Evolutionary conservation across 2,113 vertebrate species (phyloP), one percentile per base, ranked within the genome.

Genomic region (Rhynchomys soricoides): DNA sequence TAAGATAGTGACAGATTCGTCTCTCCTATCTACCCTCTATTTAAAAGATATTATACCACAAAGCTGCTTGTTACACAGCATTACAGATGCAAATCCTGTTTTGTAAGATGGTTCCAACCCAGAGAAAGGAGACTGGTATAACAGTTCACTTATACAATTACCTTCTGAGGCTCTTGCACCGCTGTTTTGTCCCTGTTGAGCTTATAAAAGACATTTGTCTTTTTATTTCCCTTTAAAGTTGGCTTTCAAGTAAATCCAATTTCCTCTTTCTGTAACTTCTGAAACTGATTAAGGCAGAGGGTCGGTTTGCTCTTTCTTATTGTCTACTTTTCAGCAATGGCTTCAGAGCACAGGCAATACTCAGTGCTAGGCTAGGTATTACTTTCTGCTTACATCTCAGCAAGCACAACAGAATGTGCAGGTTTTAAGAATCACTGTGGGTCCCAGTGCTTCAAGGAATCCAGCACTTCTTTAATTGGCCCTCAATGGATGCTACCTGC

Each of bases 151-250:
- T 75, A 68, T 1, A 94, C 86, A 89, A 75, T 96, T 95, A 79
- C 94, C 95, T 95, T 95, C 78, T 92, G 82, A 71, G 78, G 78
- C 86, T 74, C 50, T 87, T 83, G 68, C 45, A 16, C n/a, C 24
- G 15, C 50, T 90, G 40, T 50, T 77, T 87, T 59, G 43, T 90
- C 57, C 66, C 57, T 48, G 68, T 64, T 62, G 17, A 24, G 94
- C 86, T 93, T 95, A 70, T 74, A 90, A 97, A 89, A 95, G 68
- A 45, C 90, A 96, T 96, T 96, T 87, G 83, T 90, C 93, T 91
- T 94, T 97, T 95, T 95, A 92, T 90, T 96, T 95, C 81, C 73
- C 78, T 97, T 96, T 94, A 87, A 95, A 94, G 43, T 89, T 96
- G 86, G 73, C 94, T 91, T 95, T 97, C 83, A 91, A 91, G 94